These are phyloP conservation scores for Drosophila paranaensis DNA, from an alignment of 2,888 invertebrate genomes.

Conservation along the genomic window DNA sequence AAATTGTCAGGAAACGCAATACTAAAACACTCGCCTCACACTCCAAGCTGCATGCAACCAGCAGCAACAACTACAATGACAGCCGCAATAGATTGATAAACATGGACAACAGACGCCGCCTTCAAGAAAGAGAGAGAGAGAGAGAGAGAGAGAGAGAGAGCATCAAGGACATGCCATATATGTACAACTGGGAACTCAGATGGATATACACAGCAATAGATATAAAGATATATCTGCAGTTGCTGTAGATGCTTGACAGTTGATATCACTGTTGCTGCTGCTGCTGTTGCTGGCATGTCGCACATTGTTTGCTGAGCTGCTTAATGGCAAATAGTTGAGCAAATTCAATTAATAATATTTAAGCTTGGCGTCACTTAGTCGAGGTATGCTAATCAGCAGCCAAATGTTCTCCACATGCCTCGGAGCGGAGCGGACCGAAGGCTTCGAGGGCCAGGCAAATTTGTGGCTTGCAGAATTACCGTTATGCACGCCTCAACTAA, in stretches of 20 bases:
- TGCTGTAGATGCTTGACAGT: constrained; percentile 2
- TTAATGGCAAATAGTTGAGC: constrained; percentile 57
- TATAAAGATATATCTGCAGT: constrained; percentile 10
- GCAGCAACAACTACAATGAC: constrained; percentile 39
- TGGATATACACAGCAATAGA: not conserved
- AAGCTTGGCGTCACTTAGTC: constrained; percentile 21
- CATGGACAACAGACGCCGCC: constrained; percentile 60
- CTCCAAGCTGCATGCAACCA: constrained; percentile 19
- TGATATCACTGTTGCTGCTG: constrained; percentile 23
- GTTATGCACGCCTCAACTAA: not conserved
- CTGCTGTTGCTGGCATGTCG: constrained; percentile 36
- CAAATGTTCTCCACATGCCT: constrained; percentile 31
- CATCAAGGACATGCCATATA: constrained; percentile 22
- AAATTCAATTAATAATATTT: constrained; percentile 76
- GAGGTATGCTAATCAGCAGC: constrained; percentile 24
- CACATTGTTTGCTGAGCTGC: constrained; percentile 43
- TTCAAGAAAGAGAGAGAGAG: constrained; percentile 5
- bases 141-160: too few relatives aligned
- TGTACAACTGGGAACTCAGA: constrained; percentile 10
- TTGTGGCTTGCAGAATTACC: constrained; percentile 25
- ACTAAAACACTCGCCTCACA: constrained; percentile 46
- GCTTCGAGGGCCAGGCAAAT: not conserved
- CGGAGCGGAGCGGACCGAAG: constrained; percentile 6
- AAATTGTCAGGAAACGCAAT: constrained; percentile 64
- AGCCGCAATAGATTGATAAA: constrained; percentile 72